Base-by-base conservation (phyloP, 2,113 vertebrate species). In the Oncorhynchus clarkii region DNA sequence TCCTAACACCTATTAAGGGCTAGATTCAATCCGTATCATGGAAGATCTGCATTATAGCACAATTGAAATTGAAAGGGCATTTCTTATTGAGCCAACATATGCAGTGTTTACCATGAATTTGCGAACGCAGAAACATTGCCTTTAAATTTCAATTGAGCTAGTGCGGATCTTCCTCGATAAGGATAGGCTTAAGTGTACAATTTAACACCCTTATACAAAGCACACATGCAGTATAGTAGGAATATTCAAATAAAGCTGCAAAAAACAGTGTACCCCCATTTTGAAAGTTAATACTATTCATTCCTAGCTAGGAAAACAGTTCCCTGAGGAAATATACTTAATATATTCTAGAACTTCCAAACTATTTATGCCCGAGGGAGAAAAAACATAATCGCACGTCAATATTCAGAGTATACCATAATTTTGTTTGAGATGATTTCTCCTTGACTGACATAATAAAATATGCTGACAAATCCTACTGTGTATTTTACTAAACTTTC, bases 371-470 rank as follows among this genome's bases (percentile, higher is more conserved):
- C 39, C 39, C 11, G 9, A 45, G 9, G 39, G 39, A 45, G 39
- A 45, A 45, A 45, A 11, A 45, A 45, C 8, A 45, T 39, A 9
- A 45, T 45, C 39, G 24, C 59, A 9, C 7, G n/a, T 22, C 59
- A 68, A 79, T 72, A 74, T 78, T 82, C 34, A 72, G 34, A 88
- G 64, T 80, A 79, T 82, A 84, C 67, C 27, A 67, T 78, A 72
- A 76, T 80, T 81, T 22, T 80, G 85, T 84, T 54, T 78, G 65
- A 84, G 48, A 72, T 77, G 70, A 82, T 76, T 88, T 83, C 64
- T 84, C 20, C 59, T 75, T 73, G 76, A 67, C 74, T 86, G 74
- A 84, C 54, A 67, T 76, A 90, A 87, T 88, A 88, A 89, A 90
- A 72, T 78, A 78, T 80, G 69, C 68, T 82, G 72, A 76, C 77